Conservation (phyloP, 2,113 vertebrate genomes). For the Cyanoderma ruficeps region DNA sequence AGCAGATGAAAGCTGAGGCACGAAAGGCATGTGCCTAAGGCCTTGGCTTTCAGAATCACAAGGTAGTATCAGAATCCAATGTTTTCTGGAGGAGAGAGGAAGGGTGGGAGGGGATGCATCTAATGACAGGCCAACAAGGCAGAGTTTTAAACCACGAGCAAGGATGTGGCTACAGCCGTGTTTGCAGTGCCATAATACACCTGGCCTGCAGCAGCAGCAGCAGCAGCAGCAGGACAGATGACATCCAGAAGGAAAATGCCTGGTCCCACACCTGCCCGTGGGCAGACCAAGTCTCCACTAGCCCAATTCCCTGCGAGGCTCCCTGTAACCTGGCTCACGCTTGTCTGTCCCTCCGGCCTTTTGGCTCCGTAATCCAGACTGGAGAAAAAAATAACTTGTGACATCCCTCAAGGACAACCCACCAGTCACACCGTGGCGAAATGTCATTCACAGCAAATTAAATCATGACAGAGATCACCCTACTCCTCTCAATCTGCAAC, state of each 20-base stretch:
- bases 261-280: neutral
- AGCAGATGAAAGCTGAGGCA: conserved; percentile 49
- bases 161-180: neutral
- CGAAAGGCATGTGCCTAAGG: conserved; percentile 58
- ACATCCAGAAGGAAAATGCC: neutral
- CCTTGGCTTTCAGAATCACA: conserved; percentile 46
- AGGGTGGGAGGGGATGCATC: neutral
- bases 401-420: conserved; percentile 34
- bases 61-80: neutral
- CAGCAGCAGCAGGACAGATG: neutral
- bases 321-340: neutral
- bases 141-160: neutral
- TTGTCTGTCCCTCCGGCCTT: neutral
- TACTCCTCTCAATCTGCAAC: neutral
- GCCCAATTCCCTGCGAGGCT: neutral
- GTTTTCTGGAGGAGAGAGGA: conserved; percentile 3
- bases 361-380: neutral
- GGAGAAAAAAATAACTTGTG: neutral
- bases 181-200: neutral
- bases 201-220: conserved; percentile 15
- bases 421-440: neutral
- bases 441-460: neutral
- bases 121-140: neutral
- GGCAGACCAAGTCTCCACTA: neutral
- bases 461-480: neutral